Conservation (phyloP, 2,888 invertebrate species). For the Sicus ferrugineus region DNA sequence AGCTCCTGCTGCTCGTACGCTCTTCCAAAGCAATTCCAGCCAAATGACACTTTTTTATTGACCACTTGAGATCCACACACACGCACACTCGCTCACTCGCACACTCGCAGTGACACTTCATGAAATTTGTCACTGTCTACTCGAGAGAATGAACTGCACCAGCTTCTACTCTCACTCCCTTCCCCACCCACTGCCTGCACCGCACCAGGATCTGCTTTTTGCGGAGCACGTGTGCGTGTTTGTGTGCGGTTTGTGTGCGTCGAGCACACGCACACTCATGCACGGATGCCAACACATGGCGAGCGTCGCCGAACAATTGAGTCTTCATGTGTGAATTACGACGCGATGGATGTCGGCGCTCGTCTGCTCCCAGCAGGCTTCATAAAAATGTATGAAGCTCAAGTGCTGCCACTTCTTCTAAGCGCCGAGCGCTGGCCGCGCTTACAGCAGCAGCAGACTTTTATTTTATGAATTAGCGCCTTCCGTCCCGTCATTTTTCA, state of each 20-base stretch:
- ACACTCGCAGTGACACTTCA: constrained; percentile 29
- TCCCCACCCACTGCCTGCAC: not conserved
- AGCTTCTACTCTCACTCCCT: not conserved
- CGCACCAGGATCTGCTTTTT: not conserved
- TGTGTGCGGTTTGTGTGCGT: not conserved
- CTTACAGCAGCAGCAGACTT: not conserved
- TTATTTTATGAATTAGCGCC: not conserved
- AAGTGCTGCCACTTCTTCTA: constrained; percentile 26
- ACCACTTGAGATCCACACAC: constrained; percentile 44
- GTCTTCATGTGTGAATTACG: constrained; percentile 32
- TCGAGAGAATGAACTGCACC: constrained; percentile 31
- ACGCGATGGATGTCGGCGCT: constrained; percentile 23
- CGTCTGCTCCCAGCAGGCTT: constrained; percentile 22
- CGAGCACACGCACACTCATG: not conserved
- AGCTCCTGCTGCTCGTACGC: constrained; percentile 6
- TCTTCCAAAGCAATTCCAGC: constrained; percentile 40
- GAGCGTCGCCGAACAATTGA: constrained; percentile 25
- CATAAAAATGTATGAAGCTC: constrained; percentile 35
- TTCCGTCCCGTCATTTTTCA: constrained; percentile 8
- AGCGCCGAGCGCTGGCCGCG: not conserved
- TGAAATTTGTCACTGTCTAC: constrained; percentile 34
- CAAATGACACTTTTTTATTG: constrained; percentile 46
- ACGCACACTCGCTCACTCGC: constrained; percentile 6
- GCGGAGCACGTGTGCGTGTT: not conserved
- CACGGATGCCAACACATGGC: constrained; percentile 15